These are phyloP conservation scores for Ochropacha duplaris DNA, from an alignment of 2,888 invertebrate species.

Conservation along the genomic window DNA sequence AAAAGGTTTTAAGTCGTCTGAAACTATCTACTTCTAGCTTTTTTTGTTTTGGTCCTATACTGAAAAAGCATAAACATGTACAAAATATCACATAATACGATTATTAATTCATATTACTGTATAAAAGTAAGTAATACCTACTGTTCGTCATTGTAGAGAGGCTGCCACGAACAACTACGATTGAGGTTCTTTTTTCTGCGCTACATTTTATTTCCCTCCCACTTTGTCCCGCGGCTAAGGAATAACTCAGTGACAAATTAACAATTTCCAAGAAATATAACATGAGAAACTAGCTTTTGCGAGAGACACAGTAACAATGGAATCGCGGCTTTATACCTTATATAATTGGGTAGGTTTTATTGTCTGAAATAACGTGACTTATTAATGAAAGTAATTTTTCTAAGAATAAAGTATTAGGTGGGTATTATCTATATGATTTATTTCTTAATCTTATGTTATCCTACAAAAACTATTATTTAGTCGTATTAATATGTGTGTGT, in stretches of 20 bases:
- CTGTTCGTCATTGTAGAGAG: not conserved
- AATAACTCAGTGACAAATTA: conserved; percentile 53
- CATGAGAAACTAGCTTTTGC: conserved; percentile 15
- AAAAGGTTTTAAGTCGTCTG: too few relatives aligned
- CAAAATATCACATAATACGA: not conserved
- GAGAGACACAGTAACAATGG: not conserved
- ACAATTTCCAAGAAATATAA: conserved; percentile 38
- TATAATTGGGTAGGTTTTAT: not conserved
- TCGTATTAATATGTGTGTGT: too few relatives aligned
- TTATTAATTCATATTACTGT: not conserved
- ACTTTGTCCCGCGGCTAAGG: not conserved
- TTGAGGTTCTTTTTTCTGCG: not conserved
- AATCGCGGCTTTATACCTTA: not conserved
- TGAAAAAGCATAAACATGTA: not conserved
- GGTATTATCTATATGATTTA: not conserved
- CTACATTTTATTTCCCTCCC: not conserved
- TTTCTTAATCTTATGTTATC: not conserved
- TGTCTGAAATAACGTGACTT: not conserved
- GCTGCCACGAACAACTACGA: not conserved
- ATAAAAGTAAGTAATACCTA: not conserved
- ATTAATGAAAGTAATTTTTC: not conserved
- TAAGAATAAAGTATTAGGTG: not conserved
- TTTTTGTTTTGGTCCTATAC: too few relatives aligned
- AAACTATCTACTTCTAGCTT: too few relatives aligned
- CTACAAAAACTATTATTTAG: too few relatives aligned